Conservation (phyloP, 1,140 invertebrate genomes). For the Pseudomyrmex pallidus region DNA sequence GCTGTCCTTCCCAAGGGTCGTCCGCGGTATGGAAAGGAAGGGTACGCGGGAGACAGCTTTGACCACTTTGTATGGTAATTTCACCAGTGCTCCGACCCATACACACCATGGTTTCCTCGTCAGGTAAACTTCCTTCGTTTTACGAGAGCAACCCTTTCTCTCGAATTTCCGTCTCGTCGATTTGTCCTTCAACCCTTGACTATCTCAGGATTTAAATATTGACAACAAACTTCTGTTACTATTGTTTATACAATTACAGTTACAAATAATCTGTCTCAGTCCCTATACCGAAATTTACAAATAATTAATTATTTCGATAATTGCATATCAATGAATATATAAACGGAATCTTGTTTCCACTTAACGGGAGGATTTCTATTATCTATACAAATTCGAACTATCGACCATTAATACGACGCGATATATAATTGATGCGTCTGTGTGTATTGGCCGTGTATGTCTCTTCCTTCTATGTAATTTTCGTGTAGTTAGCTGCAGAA, state of each 20-base stretch:
- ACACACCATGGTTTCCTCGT: slow-evolving; percentile 39
- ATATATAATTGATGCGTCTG: neutral
- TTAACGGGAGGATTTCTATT: no score
- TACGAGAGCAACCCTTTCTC: slow-evolving; percentile 35
- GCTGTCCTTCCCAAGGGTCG: slow-evolving; percentile 12
- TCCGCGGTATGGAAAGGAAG: slow-evolving; percentile 11
- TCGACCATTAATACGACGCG: slow-evolving; percentile 1
- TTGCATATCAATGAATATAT: neutral
- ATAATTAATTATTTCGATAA: slow-evolving; percentile 20
- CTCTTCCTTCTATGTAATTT: slow-evolving; percentile 17
- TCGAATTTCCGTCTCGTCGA: slow-evolving; percentile 3
- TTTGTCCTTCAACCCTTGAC: slow-evolving; percentile 35
- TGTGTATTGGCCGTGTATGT: slow-evolving; percentile 1
- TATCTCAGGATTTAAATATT: slow-evolving; percentile 22
- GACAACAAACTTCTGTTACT: neutral
- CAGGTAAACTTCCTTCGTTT: slow-evolving; percentile 49
- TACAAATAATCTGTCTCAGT: neutral
- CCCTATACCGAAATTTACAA: neutral
- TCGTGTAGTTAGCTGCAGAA: slow-evolving; percentile 9
- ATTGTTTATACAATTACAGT: neutral
- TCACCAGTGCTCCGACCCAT: slow-evolving; percentile 60
- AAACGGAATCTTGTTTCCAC: no score
- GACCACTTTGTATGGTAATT: slow-evolving; percentile 76
- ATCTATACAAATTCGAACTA: neutral
- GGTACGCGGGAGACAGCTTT: slow-evolving; percentile 34